Base-by-base conservation (phyloP, 2,797 vertebrate genomes). In the Corythornis leucogaster region DNA sequence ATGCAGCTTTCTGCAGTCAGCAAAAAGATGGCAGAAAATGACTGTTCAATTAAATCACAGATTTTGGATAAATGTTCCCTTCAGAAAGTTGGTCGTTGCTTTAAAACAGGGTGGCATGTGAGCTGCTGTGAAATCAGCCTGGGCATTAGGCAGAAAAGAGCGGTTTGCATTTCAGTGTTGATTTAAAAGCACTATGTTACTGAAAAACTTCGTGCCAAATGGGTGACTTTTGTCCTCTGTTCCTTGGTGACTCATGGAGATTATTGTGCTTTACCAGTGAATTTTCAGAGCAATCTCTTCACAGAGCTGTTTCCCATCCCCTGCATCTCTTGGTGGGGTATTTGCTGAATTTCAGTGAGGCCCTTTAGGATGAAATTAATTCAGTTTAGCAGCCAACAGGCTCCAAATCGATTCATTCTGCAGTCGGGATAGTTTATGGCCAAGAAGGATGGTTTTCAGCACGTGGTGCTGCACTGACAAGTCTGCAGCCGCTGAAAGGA, bases 301-400 rank as follows among this genome's bases (percentile, higher is more conserved):
- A 5, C 14, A 12, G 28, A 58, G 38, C 45, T 3, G 0, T 35
- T 94, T 71, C 70, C 55, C 67, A 84, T 63, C 57, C 46, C 46
- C 71, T 10, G 67, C n/a, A 20, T 57, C 57, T 40, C 80, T 64
- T 14, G 61, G 21, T 51, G 46, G 68, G 54, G 12, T 57, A 43
- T 74, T 80, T 67, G 12, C 75, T 68, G 85, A 26, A 3, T 78
- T 87, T 85, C 73, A 77, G 70, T 0, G 45, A 69, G 92, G 90
- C 55, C 33, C 69, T 94, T 88, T 9, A 75, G 87, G 85, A 55
- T 89, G 76, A 94, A 93, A 89, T 94, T 68, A 90, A 87, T 91
- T 88, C 94, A 58, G 50, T 85, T 93, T 70, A 95, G 92, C 90
- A 92, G 91, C 89, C 83, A 90, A 51, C 87, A 71, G 91, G 78